These are phyloP conservation scores for Cryptoprocta ferox DNA, from an alignment of 2,797 vertebrate genomes.

Conservation along the genomic window DNA sequence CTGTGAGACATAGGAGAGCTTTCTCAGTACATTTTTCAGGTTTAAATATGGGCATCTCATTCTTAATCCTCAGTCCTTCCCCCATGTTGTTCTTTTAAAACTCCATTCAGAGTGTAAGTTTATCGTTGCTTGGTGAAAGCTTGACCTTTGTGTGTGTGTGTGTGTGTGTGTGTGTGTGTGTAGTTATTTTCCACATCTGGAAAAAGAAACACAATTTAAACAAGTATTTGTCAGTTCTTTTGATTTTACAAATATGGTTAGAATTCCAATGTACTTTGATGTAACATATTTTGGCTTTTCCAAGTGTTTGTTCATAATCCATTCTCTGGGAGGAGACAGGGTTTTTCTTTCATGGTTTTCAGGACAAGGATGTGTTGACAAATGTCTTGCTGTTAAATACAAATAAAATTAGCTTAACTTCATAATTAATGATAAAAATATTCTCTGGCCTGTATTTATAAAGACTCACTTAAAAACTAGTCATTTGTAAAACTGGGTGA, in stretches of 20 bases:
- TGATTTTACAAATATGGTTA: conserved; percentile 27
- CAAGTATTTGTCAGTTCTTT: conserved; percentile 22
- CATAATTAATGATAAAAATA: conserved; percentile 13
- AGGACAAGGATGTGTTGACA: neutral
- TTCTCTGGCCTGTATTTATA: neutral
- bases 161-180: neutral
- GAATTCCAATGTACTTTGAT: neutral
- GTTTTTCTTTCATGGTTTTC: neutral
- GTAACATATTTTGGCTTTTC: conserved; percentile 26
- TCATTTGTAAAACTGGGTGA: neutral
- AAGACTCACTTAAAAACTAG: neutral
- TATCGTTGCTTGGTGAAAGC: neutral
- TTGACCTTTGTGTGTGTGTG: neutral
- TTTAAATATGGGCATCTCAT: neutral
- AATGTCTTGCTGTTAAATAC: neutral
- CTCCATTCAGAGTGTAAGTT: neutral
- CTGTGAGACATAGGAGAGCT: accelerated
- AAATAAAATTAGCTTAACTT: neutral
- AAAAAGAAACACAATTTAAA: neutral
- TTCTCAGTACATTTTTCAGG: neutral
- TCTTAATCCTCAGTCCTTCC: neutral
- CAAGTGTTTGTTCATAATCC: neutral
- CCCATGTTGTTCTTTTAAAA: neutral
- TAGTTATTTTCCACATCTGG: conserved; percentile 31
- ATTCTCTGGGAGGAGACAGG: neutral